Conservation (phyloP, 2,113 vertebrate genomes). For the Perca schrenkii region DNA sequence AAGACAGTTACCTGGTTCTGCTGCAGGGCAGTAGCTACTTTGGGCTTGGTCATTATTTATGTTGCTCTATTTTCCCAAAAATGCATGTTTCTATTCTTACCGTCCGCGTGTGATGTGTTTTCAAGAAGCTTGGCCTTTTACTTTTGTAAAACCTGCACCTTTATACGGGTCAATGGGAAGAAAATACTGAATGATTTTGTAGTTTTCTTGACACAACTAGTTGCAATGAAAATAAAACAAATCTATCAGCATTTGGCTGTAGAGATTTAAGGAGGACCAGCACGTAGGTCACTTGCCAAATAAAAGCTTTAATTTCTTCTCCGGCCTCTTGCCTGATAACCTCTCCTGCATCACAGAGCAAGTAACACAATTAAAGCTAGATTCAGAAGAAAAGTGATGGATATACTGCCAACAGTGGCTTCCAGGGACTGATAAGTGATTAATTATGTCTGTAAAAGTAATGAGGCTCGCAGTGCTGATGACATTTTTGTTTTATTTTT, state of each 20-base stretch:
- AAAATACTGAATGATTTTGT: background rate
- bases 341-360: background rate
- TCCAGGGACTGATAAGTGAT: constrained; percentile 6
- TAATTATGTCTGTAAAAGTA: constrained; percentile 26
- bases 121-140: constrained; percentile 10
- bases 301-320: constrained; percentile 19
- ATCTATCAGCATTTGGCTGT: background rate
- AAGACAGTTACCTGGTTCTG: background rate
- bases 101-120: background rate
- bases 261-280: background rate
- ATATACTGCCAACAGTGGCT: constrained; percentile 6
- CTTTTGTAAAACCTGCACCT: background rate
- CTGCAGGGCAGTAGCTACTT: constrained; percentile 6
- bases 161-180: background rate
- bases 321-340: background rate
- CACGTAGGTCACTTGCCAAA: background rate
- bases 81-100: constrained; percentile 15
- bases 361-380: constrained; percentile 29
- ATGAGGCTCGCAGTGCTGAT: background rate
- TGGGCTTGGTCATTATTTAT: constrained; percentile 22
- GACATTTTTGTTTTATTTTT: constrained; percentile 9
- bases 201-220: background rate
- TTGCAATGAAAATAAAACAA: constrained; percentile 17
- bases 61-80: constrained; percentile 23
- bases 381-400: constrained; percentile 30